Evolutionary conservation across 2,888 invertebrate genomes (phyloP).

Genomic region (Drosophila pseudotakahashii): DNA sequence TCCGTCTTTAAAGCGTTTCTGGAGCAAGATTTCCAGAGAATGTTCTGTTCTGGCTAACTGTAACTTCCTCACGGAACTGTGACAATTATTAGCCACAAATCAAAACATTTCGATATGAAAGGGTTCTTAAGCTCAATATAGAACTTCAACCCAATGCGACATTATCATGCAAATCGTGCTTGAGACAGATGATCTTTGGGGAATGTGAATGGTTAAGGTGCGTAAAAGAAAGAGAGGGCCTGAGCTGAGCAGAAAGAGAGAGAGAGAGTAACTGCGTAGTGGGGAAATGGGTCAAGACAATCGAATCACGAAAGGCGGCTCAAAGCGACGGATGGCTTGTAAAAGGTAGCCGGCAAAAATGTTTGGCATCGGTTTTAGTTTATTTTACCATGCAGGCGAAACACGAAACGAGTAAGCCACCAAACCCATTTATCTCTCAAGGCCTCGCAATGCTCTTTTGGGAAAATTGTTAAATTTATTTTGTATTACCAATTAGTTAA

Average conservation of each 20-base stretch:
- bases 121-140: conserved; percentile 9
- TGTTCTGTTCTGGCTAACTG: conserved; percentile 52
- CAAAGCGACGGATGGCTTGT: conserved; percentile 36
- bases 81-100: conserved; percentile 31
- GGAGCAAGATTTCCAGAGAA: conserved; percentile 8
- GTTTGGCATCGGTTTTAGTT: conserved; percentile 29
- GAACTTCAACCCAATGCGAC: conserved; percentile 23
- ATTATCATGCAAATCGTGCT: conserved; percentile 62
- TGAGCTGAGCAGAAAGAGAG: conserved; percentile 2
- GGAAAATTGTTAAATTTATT: conserved; percentile 23
- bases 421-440: conserved; percentile 7
- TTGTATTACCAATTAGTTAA: conserved; percentile 19
- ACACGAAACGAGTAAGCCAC: conserved; percentile 34
- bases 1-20: background rate
- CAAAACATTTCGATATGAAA: conserved; percentile 32
- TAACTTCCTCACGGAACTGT: conserved; percentile 36
- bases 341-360: conserved; percentile 70
- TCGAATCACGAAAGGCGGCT: conserved; percentile 49
- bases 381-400: conserved; percentile 14
- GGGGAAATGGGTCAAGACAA: conserved; percentile 69
- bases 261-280: conserved; percentile 23
- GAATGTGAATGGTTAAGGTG: conserved; percentile 53
- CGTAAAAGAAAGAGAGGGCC: conserved; percentile 31
- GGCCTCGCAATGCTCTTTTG: conserved; percentile 40
- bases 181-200: conserved; percentile 21